Evolutionary conservation across 2,113 vertebrate species (phyloP), one percentile per base, ranked within the genome.

Genomic region (Craseonycteris thonglongyai): DNA sequence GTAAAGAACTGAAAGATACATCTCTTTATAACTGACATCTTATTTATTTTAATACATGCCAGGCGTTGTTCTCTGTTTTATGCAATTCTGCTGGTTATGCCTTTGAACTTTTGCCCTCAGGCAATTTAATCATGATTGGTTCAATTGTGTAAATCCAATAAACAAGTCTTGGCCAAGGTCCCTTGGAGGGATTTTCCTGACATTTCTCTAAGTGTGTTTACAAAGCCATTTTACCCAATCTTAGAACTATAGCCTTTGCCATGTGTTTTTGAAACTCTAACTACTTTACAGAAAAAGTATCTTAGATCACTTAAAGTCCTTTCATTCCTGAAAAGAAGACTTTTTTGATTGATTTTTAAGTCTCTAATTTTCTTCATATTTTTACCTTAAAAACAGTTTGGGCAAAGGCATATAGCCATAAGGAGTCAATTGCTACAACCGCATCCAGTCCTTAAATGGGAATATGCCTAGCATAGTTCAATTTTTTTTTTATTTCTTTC

Each of bases 141-240:
- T 96, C 92, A 96, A 96, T 95, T 95, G 96, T 97, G 94, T 90
- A 97, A 97, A 97, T 97, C 93, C 96, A 96, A 95, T 97, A 96
- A 95, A 97, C 94, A 97, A 97, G 96, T 93, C 96, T 95, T 94
- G 61, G 92, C 76, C 16, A 3, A 88, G 56, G 61, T 82, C 84
- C 92, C 94, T 84, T n/a, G 84, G 92, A 81, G 71, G 92, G 92
- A 92, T 95, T 92, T 84, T 81, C 58, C 88, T 93, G 94, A 92
- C 94, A 76, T 96, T 95, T 94, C 58, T 83, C 81, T 95, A 85
- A 87, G 83, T 93, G 54, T 95, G 90, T 97, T 97, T 96, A 96
- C 71, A 93, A 90, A 95, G 61, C 15, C 58, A 63, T 87, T 89
- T 81, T 79, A 74, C 58, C 38, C 80, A 66, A 13, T 75, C 51